Evolutionary conservation across 2,888 invertebrate species (phyloP).

Genomic region (Diplazon laetatorius): DNA sequence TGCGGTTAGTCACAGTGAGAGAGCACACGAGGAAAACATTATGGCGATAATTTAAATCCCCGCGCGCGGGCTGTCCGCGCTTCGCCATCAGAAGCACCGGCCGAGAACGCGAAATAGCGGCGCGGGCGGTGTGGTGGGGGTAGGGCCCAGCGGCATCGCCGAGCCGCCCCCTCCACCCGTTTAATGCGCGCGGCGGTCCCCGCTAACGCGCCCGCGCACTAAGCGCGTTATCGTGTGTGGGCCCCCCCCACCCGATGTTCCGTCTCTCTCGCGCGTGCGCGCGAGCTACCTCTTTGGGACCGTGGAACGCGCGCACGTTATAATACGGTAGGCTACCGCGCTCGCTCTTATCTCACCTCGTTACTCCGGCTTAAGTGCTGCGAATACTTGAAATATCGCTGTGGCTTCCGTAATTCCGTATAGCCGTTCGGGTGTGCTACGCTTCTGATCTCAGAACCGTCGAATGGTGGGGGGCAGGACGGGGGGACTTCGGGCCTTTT

Average conservation of each 20-base stretch:
- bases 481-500: conserved; percentile 33
- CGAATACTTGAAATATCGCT: conserved; percentile 80
- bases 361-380: conserved; percentile 80
- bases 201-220: conserved; percentile 50
- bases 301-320: conserved; percentile 40
- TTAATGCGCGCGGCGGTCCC: conserved; percentile 55
- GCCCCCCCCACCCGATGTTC: conserved; percentile 11
- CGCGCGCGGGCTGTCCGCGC: conserved; percentile 62
- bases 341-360: conserved; percentile 79
- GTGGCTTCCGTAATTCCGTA: conserved; percentile 79
- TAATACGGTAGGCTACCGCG: conserved; percentile 59
- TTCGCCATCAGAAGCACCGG: background rate
- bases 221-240: conserved; percentile 64
- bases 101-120: conserved; percentile 49
- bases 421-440: conserved; percentile 29
- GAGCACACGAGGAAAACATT: conserved; percentile 69
- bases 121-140: conserved; percentile 22
- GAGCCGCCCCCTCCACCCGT: conserved; percentile 33
- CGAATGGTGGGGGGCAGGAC: background rate
- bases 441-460: background rate
- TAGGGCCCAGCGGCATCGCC: too few species aligned
- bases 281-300: conserved; percentile 3
- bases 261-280: background rate
- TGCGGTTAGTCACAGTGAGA: conserved; percentile 76
- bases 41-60: conserved; percentile 75